These are phyloP conservation scores for Syngnathus scovelli DNA, from an alignment of 2,113 vertebrate genomes.

Conservation along the genomic window DNA sequence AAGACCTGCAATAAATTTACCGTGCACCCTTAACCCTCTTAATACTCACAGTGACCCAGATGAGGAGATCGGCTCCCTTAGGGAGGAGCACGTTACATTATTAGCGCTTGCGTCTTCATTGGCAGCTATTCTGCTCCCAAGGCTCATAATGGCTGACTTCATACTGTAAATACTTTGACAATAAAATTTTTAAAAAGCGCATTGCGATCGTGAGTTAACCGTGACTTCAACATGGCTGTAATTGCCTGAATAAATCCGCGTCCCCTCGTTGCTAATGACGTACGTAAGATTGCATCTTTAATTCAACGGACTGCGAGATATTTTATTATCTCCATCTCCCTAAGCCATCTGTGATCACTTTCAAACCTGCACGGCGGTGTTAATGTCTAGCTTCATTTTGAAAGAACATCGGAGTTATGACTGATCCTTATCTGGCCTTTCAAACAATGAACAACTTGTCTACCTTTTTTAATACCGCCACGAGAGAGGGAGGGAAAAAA, in stretches of 20 bases:
- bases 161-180: conserved; percentile 62
- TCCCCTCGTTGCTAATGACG: conserved; percentile 42
- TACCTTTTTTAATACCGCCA: conserved; percentile 36
- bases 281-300: conserved; percentile 64
- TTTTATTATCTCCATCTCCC: conserved; percentile 58
- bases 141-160: conserved; percentile 55
- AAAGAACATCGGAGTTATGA: conserved; percentile 58
- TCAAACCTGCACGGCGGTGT: conserved; percentile 52
- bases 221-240: conserved; percentile 20
- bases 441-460: conserved; percentile 46
- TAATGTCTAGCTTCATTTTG: conserved; percentile 42
- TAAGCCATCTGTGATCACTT: conserved; percentile 54
- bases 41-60: conserved; percentile 78
- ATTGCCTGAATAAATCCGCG: conserved; percentile 35
- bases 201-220: conserved; percentile 29
- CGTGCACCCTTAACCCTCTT: conserved; percentile 95
- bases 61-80: conserved; percentile 78
- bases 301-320: conserved; percentile 59
- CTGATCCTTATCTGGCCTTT: conserved; percentile 63
- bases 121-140: conserved; percentile 68
- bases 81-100: conserved; percentile 76
- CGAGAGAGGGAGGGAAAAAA: conserved; percentile 29
- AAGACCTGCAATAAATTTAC: conserved; percentile 90
- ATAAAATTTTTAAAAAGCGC: conserved; percentile 6
- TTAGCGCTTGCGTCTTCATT: conserved; percentile 69